Percentiles rank a stretch among this genome's conserved stretches.
Conservation (phyloP, 2,113 vertebrate genomes). For the Marmota flaviventris region DNA sequence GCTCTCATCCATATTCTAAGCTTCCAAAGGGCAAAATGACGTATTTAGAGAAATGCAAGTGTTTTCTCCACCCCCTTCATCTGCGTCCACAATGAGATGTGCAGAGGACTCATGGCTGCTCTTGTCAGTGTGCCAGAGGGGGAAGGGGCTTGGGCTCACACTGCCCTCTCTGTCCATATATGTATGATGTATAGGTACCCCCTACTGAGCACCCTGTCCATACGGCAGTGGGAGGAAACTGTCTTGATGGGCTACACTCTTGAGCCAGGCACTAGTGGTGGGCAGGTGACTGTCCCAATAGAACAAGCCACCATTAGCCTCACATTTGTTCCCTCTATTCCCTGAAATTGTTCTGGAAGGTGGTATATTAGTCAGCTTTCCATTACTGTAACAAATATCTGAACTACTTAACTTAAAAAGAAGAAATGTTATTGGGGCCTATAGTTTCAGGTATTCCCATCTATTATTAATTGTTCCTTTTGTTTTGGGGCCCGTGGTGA, state of each 20-base stretch:
- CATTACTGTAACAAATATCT: background rate
- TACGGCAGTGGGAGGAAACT: no score
- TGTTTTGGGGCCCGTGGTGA: background rate
- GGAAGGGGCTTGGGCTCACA: background rate
- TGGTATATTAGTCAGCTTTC: background rate
- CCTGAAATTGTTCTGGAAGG: rapidly evolving
- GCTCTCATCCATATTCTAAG: background rate
- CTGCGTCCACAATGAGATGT: no score
- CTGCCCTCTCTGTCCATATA: no score
- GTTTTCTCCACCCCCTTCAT: background rate
- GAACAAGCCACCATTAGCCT: rapidly evolving
- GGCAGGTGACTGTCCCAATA: rapidly evolving
- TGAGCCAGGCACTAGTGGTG: rapidly evolving
- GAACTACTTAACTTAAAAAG: background rate
- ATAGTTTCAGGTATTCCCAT: background rate
- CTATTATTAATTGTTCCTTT: no score
- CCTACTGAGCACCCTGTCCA: no score
- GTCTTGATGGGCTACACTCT: background rate
- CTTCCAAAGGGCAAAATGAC: rapidly evolving
- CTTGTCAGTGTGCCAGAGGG: no score
- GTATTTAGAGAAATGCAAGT: background rate
- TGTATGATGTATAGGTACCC: no score
- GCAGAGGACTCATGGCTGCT: background rate
- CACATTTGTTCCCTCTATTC: background rate
- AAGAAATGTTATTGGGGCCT: background rate